These are phyloP conservation scores for Phyto melanocephala DNA, from an alignment of 2,888 invertebrate species.

Conservation along the genomic window DNA sequence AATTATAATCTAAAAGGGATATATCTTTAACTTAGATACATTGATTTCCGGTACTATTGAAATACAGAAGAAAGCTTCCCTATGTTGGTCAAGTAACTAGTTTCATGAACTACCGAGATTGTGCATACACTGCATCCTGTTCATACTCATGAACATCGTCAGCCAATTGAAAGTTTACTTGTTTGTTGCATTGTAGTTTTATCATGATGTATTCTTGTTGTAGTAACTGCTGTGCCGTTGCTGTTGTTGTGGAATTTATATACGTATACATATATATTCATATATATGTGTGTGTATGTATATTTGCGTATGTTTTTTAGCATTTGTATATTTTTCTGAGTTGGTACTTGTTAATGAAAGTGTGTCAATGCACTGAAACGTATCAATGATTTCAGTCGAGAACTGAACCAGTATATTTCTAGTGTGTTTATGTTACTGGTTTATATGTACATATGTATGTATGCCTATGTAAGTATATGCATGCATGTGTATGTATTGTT, in stretches of 20 bases:
- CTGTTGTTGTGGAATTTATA: not conserved
- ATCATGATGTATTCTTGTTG: conserved; percentile 10
- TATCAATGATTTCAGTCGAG: conserved; percentile 57
- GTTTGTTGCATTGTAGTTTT: conserved; percentile 37
- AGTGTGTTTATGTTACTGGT: conserved; percentile 11
- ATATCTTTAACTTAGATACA: too few relatives aligned
- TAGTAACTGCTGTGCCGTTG: conserved; percentile 14
- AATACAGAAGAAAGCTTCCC: too few relatives aligned
- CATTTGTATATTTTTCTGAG: conserved; percentile 26
- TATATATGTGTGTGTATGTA: too few relatives aligned
- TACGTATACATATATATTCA: not conserved
- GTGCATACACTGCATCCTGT: too few relatives aligned
- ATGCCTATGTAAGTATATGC: not conserved
- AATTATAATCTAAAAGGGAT: too few relatives aligned
- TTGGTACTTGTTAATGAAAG: conserved; percentile 60
- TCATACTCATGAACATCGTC: not conserved
- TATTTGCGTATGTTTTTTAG: conserved; percentile 9
- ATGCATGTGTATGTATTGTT: not conserved
- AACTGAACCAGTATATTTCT: conserved; percentile 17
- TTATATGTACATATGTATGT: not conserved
- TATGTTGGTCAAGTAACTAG: too few relatives aligned
- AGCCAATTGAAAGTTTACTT: conserved; percentile 41
- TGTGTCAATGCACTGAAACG: conserved; percentile 62
- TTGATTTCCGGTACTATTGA: too few relatives aligned
- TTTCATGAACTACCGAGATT: too few relatives aligned